Evolutionary conservation across 23 tunicate species (phyloP), one percentile per base, ranked within the genome.

Genomic region (Halocynthia roretzi): DNA sequence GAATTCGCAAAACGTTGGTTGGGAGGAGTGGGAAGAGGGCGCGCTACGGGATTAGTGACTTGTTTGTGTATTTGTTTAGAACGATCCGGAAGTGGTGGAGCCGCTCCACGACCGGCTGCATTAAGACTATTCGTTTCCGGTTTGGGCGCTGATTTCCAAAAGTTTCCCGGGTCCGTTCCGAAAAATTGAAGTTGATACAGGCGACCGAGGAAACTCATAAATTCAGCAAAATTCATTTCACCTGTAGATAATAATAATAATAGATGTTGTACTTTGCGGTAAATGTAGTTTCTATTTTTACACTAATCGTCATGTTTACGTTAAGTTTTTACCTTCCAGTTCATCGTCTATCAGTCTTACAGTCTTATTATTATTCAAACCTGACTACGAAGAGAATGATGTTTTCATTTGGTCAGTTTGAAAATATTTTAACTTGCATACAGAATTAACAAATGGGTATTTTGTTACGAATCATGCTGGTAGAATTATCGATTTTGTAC

Each of bases 181-280:
- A 56, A 86, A 60, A 81, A 86, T 71, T 86, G 92, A 20, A 86
- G 79, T 70, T 86, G 92, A 61, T 86, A 86, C 7, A 86, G 72
- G 5, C 92, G 81, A 5, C 92, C 92, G 7, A 86, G 77, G 53
- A 86, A 86, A 19, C 87, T 62, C 92, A 86, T 86, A 69, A 86
- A 86, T 73, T 86, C 92, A 18, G 92, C 85, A 68, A 86, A 86
- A 70, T 86, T 86, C 92, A 86, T 86, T 70, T 81, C 92, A 8
- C 92, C 92, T 86, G 71, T 62, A 71, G 17, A 17, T 57, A 31
- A 31, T 31, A 31, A 17, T 57, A 31, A 31, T 31, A 31, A 31
- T 0, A 31, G 44, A 4, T 31, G 44, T 31, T 31, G 44, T 31
- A 31, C 44, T 4, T 31, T 31, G 44, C 44, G 44, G 1, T 31